These are phyloP conservation scores for Antedon mediterranea DNA, from an alignment of 53 echinoderm and acorn worm species.

Conservation along the genomic window DNA sequence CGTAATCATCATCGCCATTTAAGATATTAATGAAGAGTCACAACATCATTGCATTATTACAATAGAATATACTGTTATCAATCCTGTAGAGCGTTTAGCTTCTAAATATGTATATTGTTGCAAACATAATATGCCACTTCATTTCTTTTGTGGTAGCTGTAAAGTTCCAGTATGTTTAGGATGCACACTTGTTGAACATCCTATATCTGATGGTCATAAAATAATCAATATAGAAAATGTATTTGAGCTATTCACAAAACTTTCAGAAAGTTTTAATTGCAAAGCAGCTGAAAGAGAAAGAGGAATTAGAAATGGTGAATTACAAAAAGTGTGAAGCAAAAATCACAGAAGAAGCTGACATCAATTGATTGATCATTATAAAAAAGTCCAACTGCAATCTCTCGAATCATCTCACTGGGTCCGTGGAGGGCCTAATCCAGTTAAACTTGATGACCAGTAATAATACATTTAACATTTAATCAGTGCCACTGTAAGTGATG, in stretches of 20 bases:
- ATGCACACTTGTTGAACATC: neutral
- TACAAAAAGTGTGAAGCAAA: no score
- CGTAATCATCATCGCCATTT: no score
- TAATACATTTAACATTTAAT: neutral
- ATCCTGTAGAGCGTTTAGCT: neutral
- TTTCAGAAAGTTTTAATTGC: neutral
- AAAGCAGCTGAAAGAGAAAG: no score
- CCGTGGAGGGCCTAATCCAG: no score
- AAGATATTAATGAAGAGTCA: neutral
- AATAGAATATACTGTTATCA: neutral
- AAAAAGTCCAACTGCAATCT: neutral
- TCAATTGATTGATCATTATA: neutral
- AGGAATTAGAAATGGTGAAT: no score
- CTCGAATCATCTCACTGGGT: neutral
- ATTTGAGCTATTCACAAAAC: neutral
- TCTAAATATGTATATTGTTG: neutral
- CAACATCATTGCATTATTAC: neutral
- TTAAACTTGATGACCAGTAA: no score
- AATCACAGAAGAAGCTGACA: neutral
- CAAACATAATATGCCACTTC: neutral
- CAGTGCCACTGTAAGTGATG: neutral
- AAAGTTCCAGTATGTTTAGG: neutral
- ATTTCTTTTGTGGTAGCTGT: neutral
- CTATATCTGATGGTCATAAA: neutral
- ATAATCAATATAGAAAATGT: neutral